Evolutionary conservation across 2,113 vertebrate species (phyloP), one percentile per base, ranked within the genome.

Genomic region (Jaculus jaculus): DNA sequence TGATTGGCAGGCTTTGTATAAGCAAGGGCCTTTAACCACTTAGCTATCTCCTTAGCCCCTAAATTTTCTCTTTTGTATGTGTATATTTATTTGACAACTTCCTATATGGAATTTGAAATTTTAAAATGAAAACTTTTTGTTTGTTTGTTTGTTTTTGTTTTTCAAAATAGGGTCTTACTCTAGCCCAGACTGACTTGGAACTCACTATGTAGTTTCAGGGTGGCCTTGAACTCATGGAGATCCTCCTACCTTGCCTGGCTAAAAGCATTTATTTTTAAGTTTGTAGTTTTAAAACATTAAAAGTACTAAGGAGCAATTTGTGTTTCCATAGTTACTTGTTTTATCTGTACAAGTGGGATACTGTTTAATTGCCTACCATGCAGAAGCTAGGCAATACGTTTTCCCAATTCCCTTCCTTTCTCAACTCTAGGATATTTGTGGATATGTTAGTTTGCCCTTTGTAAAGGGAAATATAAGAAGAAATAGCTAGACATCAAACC

Each of bases 391-490:
- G 20, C n/a, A 37, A 87, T 58, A 74, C 87, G 51, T 89, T 90
- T 65, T 74, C 26, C 39, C 17, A 16, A n/a, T 18, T 92, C 26
- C 34, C 37, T 94, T 84, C 58, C 34, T 12, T 85, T 89, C 54
- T 87, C 77, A 95, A 84, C 84, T 92, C 75, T 42, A 77, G 58
- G 37, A 63, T 93, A 12, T 65, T 26, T 12, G 18, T 80, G 32
- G 54, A 93, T 60, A 90, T 21, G 66, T 1, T 88, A 65, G 71
- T 34, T 90, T 78, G 54, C 63, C n/a, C 28, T 89, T 94, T 73
- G 21, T 42, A 77, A 79, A 77, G 39, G 58, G 91, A 73, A 69
- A 63, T 73, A 58, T 47, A 74, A 90, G n/a, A 92, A 92, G 92
- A 75, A 16, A 77, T 2, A 11, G 13, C 42, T 47, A 42, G 21